These are phyloP conservation scores for Tachuris rubrigastra DNA, from an alignment of 2,113 vertebrate genomes.

Conservation along the genomic window DNA sequence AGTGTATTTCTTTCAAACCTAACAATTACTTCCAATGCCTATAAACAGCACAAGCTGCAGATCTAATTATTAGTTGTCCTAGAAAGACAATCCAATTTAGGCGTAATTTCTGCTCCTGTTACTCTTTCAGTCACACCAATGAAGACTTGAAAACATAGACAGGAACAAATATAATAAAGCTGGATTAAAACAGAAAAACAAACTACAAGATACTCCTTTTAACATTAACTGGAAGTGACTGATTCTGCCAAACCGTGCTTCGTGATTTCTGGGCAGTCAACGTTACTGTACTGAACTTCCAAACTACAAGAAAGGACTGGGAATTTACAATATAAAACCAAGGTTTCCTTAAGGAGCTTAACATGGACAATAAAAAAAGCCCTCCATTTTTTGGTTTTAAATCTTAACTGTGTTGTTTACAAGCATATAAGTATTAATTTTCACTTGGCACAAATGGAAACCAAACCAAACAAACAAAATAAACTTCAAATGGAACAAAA, in stretches of 20 bases:
- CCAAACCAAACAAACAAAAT: neutral
- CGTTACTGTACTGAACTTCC: neutral
- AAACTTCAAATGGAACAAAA: neutral
- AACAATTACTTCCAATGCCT: neutral
- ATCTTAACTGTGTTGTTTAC: neutral
- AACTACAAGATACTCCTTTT: neutral
- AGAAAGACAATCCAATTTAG: neutral
- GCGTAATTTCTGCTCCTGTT: neutral
- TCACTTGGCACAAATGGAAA: neutral
- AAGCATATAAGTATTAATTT: neutral
- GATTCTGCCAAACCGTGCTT: neutral
- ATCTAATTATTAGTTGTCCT: neutral
- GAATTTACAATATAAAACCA: neutral
- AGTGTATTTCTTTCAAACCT: neutral
- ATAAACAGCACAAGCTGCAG: neutral
- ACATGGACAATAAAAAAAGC: fast-evolving
- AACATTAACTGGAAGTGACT: neutral
- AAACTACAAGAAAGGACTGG: neutral
- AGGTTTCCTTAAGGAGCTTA: neutral
- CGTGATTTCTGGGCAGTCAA: neutral
- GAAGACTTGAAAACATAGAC: neutral
- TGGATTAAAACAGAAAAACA: neutral
- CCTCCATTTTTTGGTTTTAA: neutral
- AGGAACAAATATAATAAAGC: neutral
- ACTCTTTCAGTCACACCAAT: neutral